These are phyloP conservation scores for Caenorhabditis imperialis DNA, from an alignment of 2,888 invertebrate species.

Conservation along the genomic window DNA sequence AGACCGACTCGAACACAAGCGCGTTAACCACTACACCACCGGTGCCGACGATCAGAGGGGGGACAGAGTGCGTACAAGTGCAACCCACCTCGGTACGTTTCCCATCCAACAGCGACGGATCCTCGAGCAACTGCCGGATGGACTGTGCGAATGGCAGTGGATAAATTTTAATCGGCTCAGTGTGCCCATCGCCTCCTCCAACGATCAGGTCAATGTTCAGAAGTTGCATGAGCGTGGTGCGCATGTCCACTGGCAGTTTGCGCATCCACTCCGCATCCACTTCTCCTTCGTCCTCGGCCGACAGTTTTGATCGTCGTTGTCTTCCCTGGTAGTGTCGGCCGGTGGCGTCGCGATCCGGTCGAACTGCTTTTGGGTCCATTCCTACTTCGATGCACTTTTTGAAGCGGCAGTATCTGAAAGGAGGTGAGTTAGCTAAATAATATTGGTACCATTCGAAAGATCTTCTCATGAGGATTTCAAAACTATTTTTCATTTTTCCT, in stretches of 20 bases:
- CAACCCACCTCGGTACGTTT: slow-evolving; percentile 76
- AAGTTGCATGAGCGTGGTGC: slow-evolving; percentile 76
- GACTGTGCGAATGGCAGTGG: slow-evolving; percentile 68
- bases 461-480: too few species aligned
- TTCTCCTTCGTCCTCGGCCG: slow-evolving; percentile 64
- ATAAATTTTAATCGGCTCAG: slow-evolving; percentile 66
- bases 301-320: slow-evolving; percentile 58
- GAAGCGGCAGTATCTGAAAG: slow-evolving; percentile 74
- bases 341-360: slow-evolving; percentile 77
- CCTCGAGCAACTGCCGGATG: slow-evolving; percentile 72
- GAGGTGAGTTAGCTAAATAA: too few species aligned
- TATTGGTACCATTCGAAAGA: too few species aligned
- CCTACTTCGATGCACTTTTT: slow-evolving; percentile 77
- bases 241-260: slow-evolving; percentile 77
- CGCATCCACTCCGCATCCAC: slow-evolving; percentile 75
- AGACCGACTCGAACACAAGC: too few species aligned
- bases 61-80: too few species aligned
- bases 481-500: too few species aligned
- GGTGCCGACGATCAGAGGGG: too few species aligned
- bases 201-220: slow-evolving; percentile 76
- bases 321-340: slow-evolving; percentile 70
- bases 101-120: slow-evolving; percentile 74
- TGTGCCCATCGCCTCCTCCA: slow-evolving; percentile 63
- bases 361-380: slow-evolving; percentile 78
- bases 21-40: too few species aligned